Evolutionary conservation across 2,797 vertebrate species (phyloP).

Genomic region (Onychomys arenicola): DNA sequence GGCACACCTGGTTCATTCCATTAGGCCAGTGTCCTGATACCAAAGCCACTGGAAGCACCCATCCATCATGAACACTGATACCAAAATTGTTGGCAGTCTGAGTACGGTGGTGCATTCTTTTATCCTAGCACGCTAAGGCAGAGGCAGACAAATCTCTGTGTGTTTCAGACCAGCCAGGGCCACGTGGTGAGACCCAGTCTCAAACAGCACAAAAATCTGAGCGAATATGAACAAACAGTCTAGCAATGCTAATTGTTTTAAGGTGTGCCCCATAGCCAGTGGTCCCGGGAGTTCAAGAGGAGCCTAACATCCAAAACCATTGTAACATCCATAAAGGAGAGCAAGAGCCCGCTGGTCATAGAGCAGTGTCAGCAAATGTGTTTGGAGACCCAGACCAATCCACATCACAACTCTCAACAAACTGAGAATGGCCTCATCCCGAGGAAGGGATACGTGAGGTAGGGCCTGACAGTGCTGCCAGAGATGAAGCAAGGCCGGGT

Average conservation of each 20-base stretch:
- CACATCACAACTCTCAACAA: conserved; percentile 35
- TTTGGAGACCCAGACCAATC: neutral
- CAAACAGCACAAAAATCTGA: neutral
- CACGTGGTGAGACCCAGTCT: neutral
- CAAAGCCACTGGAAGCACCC: neutral
- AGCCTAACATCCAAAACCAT: conserved; percentile 18
- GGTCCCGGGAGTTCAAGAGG: neutral
- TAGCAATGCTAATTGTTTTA: neutral
- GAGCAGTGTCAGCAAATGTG: conserved; percentile 16
- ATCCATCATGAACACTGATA: neutral
- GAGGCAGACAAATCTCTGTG: neutral
- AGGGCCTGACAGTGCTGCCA: neutral
- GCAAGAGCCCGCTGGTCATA: neutral
- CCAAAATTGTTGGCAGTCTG: neutral
- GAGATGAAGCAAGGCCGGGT: neutral
- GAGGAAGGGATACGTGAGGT: neutral
- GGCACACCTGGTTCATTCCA: neutral
- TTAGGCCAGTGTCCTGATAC: neutral
- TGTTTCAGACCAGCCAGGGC: neutral
- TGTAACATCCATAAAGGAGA: neutral
- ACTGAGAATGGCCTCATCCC: neutral
- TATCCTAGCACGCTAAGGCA: neutral
- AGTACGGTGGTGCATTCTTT: neutral
- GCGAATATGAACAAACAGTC: conserved; percentile 1
- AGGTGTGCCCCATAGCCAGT: neutral